Conservation (phyloP, 2,888 invertebrate genomes). For the Plemyria rubiginata region DNA sequence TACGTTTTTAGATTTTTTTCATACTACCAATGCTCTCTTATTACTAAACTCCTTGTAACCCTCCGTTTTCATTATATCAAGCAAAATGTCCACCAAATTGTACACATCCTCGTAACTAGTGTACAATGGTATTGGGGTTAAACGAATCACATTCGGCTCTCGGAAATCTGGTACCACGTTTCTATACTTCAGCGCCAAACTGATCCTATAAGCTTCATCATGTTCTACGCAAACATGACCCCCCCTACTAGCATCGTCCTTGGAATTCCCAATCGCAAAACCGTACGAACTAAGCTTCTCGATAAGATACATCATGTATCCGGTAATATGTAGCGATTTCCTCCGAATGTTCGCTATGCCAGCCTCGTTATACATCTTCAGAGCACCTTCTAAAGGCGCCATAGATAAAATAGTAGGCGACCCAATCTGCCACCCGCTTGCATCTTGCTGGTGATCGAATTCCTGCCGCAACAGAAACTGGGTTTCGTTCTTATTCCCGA, state of each 20-base stretch:
- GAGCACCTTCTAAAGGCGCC: constrained; percentile 68
- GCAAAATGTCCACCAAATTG: constrained; percentile 59
- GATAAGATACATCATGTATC: constrained; percentile 68
- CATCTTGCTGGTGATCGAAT: constrained; percentile 69
- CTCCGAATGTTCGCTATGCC: constrained; percentile 64
- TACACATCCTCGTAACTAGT: constrained; percentile 70
- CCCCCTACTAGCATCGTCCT: constrained; percentile 63
- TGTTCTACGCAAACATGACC: constrained; percentile 73
- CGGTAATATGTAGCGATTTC: constrained; percentile 72
- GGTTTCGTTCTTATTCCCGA: constrained; percentile 63
- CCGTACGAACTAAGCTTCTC: constrained; percentile 62
- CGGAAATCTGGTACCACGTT: constrained; percentile 67
- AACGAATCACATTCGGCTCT: constrained; percentile 67
- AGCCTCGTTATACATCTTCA: constrained; percentile 65
- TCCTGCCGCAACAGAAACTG: constrained; percentile 66
- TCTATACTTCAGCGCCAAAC: constrained; percentile 61
- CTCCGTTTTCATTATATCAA: constrained; percentile 59
- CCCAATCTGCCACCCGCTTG: constrained; percentile 72
- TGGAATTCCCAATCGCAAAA: constrained; percentile 64
- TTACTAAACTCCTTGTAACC: constrained; percentile 55
- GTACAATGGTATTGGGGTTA: constrained; percentile 68
- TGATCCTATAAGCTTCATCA: constrained; percentile 68
- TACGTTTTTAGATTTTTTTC: constrained; percentile 8
- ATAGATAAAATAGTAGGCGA: constrained; percentile 65
- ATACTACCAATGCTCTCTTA: constrained; percentile 59